A percentile compares a stretch with the other conserved stretches of the same genome.
Evolutionary conservation across 2,113 vertebrate genomes (phyloP).

Genomic region (Albula goreensis): DNA sequence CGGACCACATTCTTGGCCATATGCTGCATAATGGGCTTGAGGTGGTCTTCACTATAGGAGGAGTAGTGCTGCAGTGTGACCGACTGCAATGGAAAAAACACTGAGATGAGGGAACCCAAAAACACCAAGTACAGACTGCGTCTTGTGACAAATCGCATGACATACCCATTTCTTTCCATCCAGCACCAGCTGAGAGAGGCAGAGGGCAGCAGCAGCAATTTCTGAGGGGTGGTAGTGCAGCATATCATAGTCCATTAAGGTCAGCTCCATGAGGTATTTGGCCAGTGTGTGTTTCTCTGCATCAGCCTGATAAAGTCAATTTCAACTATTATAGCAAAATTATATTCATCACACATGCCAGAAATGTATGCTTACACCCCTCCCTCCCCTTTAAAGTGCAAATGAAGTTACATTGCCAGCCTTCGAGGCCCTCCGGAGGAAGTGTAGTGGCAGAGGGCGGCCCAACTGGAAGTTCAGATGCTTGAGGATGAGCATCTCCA

Average conservation of each 20-base stretch:
- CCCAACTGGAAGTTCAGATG: slow-evolving; percentile 83
- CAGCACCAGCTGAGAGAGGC: slow-evolving; percentile 83
- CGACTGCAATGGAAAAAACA: slow-evolving; percentile 61
- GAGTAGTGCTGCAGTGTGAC: slow-evolving; percentile 83
- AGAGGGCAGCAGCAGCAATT: slow-evolving; percentile 82
- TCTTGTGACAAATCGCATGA: too few species aligned
- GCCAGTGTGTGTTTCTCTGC: slow-evolving; percentile 84
- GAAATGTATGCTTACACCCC: not conserved
- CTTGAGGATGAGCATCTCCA: slow-evolving; percentile 82
- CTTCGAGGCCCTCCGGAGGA: slow-evolving; percentile 88
- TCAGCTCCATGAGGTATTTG: slow-evolving; percentile 93
- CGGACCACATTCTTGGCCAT: slow-evolving; percentile 86
- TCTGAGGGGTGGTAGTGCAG: slow-evolving; percentile 86
- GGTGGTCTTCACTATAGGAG: slow-evolving; percentile 72
- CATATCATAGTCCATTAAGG: slow-evolving; percentile 89
- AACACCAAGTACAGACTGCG: not conserved
- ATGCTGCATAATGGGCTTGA: slow-evolving; percentile 78
- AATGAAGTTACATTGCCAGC: slow-evolving; percentile 74
- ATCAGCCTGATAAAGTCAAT: slow-evolving; percentile 70
- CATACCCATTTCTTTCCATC: slow-evolving; percentile 81
- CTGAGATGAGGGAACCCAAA: not conserved
- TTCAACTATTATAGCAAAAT: not conserved
- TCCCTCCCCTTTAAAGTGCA: not conserved
- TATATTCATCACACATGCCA: not conserved
- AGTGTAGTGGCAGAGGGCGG: slow-evolving; percentile 87